Base-by-base conservation (phyloP, 1,140 invertebrate species). In the Drosophila parvula region DNA sequence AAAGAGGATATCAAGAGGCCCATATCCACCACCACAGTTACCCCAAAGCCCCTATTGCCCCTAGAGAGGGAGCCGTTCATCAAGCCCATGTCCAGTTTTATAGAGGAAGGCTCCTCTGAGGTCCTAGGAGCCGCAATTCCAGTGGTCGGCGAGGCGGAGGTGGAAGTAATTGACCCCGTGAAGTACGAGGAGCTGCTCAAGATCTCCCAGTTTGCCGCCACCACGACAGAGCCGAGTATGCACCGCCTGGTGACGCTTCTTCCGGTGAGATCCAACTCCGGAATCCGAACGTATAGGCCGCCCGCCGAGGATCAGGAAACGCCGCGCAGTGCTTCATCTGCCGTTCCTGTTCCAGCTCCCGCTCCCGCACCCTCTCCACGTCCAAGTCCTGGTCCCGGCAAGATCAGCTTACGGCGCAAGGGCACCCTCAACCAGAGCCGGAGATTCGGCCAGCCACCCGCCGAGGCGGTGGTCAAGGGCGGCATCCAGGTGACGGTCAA, bases 111-210 rank as follows among this genome's bases (percentile, higher is more conserved):
- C 3, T 91, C 90, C 0, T 57, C 79, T 0, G 90, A 91, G 50
- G 74, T 89, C 0, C 28, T 91, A 8, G 89, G 81, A 0, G 90
- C 90, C 1, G 88, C 81, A 0, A 90, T 91, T 43, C 90, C 90
- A 1, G 79, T 91, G 6, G 79, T 91, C 0, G 91, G 91, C 14
- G 90, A 92, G 60, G 91, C 91, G 0, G 91, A 92, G 32, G 90
- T 92, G 0, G 91, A 92, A 36, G 90, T 92, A 0, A 81, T 92
- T 2, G 91, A 92, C 48, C 91, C 91, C 5, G 76, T 81, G 10
- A 90, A 91, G 60, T 92, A 92, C 61, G 91, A 92, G 50, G 91
- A 92, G 69, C 81, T 92, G 56, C 59, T 92, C 2, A 78, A 88
- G 50, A 86, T 79, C 11, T 91, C 91, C 0, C 90, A 91, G 47